A percentile compares a stretch with the other conserved stretches of the same genome.
Evolutionary conservation across 2,888 invertebrate species (phyloP).

Genomic region (Nyleta sp.): DNA sequence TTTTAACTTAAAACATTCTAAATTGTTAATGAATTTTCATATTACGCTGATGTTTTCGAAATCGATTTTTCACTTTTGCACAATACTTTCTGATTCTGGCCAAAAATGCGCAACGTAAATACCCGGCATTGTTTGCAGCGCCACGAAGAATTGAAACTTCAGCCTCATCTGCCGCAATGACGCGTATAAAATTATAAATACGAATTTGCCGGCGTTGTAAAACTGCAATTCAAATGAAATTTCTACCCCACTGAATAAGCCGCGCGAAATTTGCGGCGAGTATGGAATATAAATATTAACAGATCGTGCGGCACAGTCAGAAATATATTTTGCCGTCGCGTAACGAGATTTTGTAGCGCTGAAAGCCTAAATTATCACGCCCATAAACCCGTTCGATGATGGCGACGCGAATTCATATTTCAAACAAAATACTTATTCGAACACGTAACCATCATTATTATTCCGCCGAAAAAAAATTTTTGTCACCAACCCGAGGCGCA

Average conservation of each 20-base stretch:
- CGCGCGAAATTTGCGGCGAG: slow-evolving; percentile 49
- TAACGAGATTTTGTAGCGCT: slow-evolving; percentile 57
- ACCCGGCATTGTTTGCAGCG: background rate
- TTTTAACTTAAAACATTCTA: too few species aligned
- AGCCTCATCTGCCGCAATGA: slow-evolving; percentile 15
- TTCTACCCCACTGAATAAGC: slow-evolving; percentile 44
- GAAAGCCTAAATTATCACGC: slow-evolving; percentile 56
- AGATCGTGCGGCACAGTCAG: slow-evolving; percentile 46
- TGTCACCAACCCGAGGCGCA: background rate
- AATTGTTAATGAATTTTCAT: too few species aligned
- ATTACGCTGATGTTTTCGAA: too few species aligned
- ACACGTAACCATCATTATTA: slow-evolving; percentile 26
- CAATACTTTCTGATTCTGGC: background rate
- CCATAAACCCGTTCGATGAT: slow-evolving; percentile 51
- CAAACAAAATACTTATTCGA: slow-evolving; percentile 53
- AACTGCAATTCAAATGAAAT: slow-evolving; percentile 48
- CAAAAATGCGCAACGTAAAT: slow-evolving; percentile 6
- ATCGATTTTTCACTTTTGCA: too few species aligned
- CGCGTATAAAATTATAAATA: slow-evolving; percentile 41
- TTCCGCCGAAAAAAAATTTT: slow-evolving; percentile 15
- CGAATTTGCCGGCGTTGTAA: slow-evolving; percentile 25
- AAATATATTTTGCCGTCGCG: slow-evolving; percentile 44
- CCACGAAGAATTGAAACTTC: slow-evolving; percentile 27
- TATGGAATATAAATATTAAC: slow-evolving; percentile 61
- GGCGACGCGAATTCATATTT: slow-evolving; percentile 44